phyloP scores from a whole-genome alignment of 2,797 vertebrate genomes.

The Epinephelus coioides region DNA sequence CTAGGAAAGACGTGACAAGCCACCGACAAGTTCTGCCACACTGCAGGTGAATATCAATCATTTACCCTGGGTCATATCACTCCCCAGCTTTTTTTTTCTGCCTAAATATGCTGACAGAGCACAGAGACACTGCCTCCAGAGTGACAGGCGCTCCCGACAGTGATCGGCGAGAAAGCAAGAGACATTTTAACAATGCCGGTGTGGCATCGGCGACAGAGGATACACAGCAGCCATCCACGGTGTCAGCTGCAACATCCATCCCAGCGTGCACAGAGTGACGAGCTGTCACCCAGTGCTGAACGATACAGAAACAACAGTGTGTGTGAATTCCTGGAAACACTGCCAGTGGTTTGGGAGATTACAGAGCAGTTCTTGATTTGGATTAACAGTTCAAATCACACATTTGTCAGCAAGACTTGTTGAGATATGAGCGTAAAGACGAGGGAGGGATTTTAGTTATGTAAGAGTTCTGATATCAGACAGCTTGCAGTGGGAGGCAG shows the following conservation, averaged over 20 bases:
- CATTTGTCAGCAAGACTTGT: neutral
- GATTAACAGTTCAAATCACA: slow-evolving; percentile 9
- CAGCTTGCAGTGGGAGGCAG: neutral
- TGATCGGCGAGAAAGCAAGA: slow-evolving; percentile 28
- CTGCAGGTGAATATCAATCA: slow-evolving; percentile 57
- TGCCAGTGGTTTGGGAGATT: neutral
- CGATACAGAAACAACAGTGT: slow-evolving; percentile 21
- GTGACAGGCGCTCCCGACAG: slow-evolving; percentile 49
- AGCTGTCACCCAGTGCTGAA: slow-evolving; percentile 22
- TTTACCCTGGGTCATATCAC: slow-evolving; percentile 46
- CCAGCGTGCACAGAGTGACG: slow-evolving; percentile 29
- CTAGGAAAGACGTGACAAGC: slow-evolving; percentile 35
- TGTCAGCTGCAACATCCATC: slow-evolving; percentile 37
- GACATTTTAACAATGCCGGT: slow-evolving; percentile 34
- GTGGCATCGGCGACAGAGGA: slow-evolving; percentile 31
- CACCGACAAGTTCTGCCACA: slow-evolving; percentile 25
- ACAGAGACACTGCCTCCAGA: neutral
- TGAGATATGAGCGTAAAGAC: neutral
- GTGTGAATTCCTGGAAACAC: neutral
- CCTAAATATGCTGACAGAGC: slow-evolving; percentile 55
- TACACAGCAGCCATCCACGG: slow-evolving; percentile 6
- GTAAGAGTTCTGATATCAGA: neutral
- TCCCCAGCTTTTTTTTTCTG: neutral
- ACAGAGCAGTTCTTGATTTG: neutral
- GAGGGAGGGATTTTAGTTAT: no score